Base-by-base conservation (phyloP, 2,888 invertebrate genomes). In the Tenthredo scrophulariae region DNA sequence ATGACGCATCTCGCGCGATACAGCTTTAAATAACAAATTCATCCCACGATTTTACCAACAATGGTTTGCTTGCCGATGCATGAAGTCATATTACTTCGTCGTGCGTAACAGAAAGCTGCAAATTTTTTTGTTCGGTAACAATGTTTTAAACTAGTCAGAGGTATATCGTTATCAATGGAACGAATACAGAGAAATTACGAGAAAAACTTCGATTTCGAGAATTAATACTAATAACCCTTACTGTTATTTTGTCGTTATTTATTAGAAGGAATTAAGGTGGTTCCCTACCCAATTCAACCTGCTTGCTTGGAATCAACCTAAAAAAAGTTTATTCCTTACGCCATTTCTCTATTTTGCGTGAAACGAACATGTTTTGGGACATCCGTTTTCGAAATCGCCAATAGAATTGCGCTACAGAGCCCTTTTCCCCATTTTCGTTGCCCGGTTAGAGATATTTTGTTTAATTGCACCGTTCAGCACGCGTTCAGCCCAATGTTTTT, bases 11-110 rank as follows among this genome's bases (percentile, higher is more conserved):
- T 46, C 29, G 13, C 9, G 18, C 18, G 26, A 46, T 62, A 40
- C 5, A 58, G 2, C 29, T 22, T 50, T 7, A 40, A 22, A 82
- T 70, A 67, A 85, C 1, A 54, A 15, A 85, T 82, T 80, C 82
- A 80, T 37, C 79, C 50, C 82, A 82, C 82, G 82, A 40, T 84
- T 84, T 74, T n/a, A 5, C 33, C 29, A 29, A 26, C 77, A 84
- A 84, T 84, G 67, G 33, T 67, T 33, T 33, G 18, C 33, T 15
- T 5, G 67, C 33, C 6, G 67, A 67, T 33, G 67, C 18, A 15
- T 67, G 67, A 67, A 67, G 26, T 67, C 29, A 67, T 65, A 26
- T 67, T 33, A 33, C 33, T 26, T 67, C 33, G 26, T 33, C 67
- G 67, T 67, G 67, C 67, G 13, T 15, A 1, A 29, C 67, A 29